Base-by-base conservation (phyloP, 1,140 invertebrate genomes). In the Drosophila nasuta region DNA sequence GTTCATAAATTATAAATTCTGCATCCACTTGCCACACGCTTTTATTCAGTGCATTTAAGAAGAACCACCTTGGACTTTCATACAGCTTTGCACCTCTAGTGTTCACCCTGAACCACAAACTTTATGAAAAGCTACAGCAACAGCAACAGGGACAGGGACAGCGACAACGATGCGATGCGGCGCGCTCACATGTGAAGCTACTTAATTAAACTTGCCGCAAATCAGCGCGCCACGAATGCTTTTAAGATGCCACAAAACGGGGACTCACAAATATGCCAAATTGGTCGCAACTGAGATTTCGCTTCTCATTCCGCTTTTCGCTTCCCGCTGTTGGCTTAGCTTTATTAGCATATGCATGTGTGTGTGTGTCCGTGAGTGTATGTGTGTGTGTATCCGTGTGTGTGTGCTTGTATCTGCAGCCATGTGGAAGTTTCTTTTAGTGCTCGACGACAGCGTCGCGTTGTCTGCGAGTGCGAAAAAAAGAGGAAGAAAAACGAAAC, bases 401-500 rank as follows among this genome's bases (percentile, higher is more conserved):
- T 38, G 33, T 35, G 35, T 38, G 35, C 8, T 8, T 38, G 35
- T 63, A 28, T 43, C 3, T 48, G 56, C 58, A 69, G 30, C 43
- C 57, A 58, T 63, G 45, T 43, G 72, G 43, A 70, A 63, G 56
- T 75, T 71, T 59, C 67, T 75, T 70, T 43, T 76, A 71, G 62
- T 66, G 56, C 73, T 56, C 72, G 46, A 60, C 72, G 46, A 48
- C n/a, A 74, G 66, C 79, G 66, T 59, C 82, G 68, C 59, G 46
- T 67, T 68, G 82, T 82, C 79, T 87, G 66, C 60, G 20, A 60
- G 63, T 35, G 35, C 33, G 5, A 33, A 33, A 25, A 25, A 25
- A 25, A 25, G 20, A 20, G 20, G 20, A 25, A 25, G 3, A 25
- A 25, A 25, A 25, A 25, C 20, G 20, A 25, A 38, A 38, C 41